Evolutionary conservation across 35 echinoderm and acorn worm species (phyloP), one percentile per base, ranked within the genome.

Genomic region (Ophioderma brevispina): DNA sequence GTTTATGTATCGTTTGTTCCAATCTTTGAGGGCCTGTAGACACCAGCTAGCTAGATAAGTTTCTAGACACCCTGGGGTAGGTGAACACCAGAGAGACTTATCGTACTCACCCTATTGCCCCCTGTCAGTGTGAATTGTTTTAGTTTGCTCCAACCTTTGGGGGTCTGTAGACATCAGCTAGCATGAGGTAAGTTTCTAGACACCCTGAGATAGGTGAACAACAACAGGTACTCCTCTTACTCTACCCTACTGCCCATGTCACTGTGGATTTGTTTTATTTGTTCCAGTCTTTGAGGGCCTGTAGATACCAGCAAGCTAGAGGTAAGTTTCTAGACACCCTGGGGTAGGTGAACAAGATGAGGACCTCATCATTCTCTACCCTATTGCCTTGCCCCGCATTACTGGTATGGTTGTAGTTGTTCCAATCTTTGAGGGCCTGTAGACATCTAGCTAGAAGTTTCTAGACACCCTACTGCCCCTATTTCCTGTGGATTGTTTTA

Each of bases 1-100:
- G n/a, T n/a, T n/a, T n/a, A n/a, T n/a, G n/a, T n/a, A n/a, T 50
- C 94, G 96, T 80, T 85, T 98, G 35, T 98, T 98, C 39, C 96
- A 98, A 55, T 94, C 92, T 0, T 89, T 98, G 10, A 79, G 96
- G 64, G 96, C 96, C 17, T 98, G 96, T 77, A 82, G 96, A 38
- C 92, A 98, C 86, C 96, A 94, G n/a, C 80, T 98, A 40, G 96
- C 96, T 39, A 94, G 93, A 98, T 92, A 92, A 94, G 84, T 25
- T 6, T 52, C 8, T 11, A 52, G 8, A 8, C 46, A 52, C 46
- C 46, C 46, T 8, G 46, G 46, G 8, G 21, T 21, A 21, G 46
- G 46, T 11, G 21, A n/a, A n/a, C n/a, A n/a, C n/a, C n/a, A n/a
- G n/a, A n/a, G n/a, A n/a, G n/a, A n/a, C n/a, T n/a, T n/a, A n/a